Evolutionary conservation across 2,888 invertebrate species (phyloP).

Genomic region (Pollenia angustigena): DNA sequence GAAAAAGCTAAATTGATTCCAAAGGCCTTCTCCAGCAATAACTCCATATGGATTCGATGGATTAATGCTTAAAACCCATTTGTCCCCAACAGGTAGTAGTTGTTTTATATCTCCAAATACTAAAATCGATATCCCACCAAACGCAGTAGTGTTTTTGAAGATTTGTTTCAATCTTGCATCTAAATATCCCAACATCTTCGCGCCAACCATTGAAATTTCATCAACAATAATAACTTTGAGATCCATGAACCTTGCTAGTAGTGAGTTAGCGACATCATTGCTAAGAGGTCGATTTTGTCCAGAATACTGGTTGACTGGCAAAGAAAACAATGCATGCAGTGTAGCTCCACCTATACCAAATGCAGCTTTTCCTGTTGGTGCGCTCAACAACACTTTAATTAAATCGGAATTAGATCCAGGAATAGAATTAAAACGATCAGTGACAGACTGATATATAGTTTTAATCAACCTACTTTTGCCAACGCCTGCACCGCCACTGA

Average conservation of each 20-base stretch:
- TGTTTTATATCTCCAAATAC: constrained; percentile 34
- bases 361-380: constrained; percentile 52
- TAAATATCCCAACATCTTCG: constrained; percentile 41
- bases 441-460: not conserved
- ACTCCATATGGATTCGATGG: constrained; percentile 26
- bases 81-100: constrained; percentile 31
- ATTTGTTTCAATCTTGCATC: constrained; percentile 56
- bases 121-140: constrained; percentile 46
- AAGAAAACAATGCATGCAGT: constrained; percentile 36
- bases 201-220: constrained; percentile 63
- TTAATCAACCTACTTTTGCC: not conserved
- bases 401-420: constrained; percentile 45
- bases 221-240: constrained; percentile 61
- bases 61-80: constrained; percentile 22
- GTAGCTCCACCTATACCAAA: constrained; percentile 50
- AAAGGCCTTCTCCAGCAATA: constrained; percentile 25
- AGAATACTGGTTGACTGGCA: constrained; percentile 37
- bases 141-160: constrained; percentile 43
- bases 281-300: constrained; percentile 46
- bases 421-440: constrained; percentile 19
- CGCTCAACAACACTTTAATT: constrained; percentile 38
- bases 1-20: constrained; percentile 5
- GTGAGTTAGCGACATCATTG: constrained; percentile 42
- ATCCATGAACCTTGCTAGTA: constrained; percentile 41
- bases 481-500: not conserved